Evolutionary conservation across 1,140 invertebrate genomes (phyloP).

Genomic region (Chrysomallon squamiferum): DNA sequence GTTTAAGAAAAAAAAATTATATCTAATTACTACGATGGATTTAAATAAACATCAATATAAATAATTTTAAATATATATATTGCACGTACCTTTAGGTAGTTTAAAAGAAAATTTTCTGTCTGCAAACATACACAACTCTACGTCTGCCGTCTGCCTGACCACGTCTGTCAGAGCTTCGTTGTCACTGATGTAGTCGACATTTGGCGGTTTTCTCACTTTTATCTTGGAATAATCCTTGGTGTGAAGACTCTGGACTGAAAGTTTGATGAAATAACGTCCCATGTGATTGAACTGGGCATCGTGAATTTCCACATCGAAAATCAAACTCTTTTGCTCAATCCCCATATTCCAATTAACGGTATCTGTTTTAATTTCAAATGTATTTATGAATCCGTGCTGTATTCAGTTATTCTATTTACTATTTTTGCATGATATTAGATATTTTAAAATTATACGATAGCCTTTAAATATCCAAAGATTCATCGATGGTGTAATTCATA

Average conservation of each 20-base stretch:
- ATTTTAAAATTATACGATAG: too few species aligned
- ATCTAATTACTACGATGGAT: too few species aligned
- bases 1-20: too few species aligned
- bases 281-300: constrained; percentile 50
- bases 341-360: too few species aligned
- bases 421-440: too few species aligned
- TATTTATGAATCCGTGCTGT: too few species aligned
- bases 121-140: constrained; percentile 30
- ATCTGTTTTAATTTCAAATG: too few species aligned
- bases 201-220: constrained; percentile 15
- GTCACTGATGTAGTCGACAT: constrained; percentile 13
- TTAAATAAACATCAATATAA: too few species aligned
- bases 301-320: constrained; percentile 44
- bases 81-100: constrained; percentile 47
- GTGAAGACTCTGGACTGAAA: constrained; percentile 41
- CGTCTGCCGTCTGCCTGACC: constrained; percentile 22
- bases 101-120: constrained; percentile 43
- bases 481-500: too few species aligned
- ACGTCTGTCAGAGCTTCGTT: constrained; percentile 43
- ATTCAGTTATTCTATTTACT: too few species aligned
- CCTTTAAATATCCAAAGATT: too few species aligned
- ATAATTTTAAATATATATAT: too few species aligned
- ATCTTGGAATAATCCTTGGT: constrained; percentile 41
- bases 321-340: constrained; percentile 38
- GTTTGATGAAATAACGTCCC: constrained; percentile 45